phyloP scores from a whole-genome alignment of 2,888 invertebrate genomes.

The Cephonodes hylas region DNA sequence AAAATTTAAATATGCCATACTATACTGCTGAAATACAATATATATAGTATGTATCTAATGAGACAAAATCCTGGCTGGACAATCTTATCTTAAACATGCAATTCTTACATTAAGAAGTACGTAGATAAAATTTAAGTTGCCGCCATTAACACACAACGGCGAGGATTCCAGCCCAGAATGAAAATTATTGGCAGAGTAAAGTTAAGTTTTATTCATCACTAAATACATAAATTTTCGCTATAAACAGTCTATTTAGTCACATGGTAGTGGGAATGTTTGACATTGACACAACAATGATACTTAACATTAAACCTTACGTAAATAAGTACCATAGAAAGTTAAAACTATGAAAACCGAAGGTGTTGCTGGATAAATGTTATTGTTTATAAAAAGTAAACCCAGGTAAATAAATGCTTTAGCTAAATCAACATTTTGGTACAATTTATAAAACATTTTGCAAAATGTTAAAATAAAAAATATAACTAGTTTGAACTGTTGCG shows the following conservation, averaged over 20 bases:
- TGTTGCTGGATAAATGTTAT: neutral
- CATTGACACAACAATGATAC: constrained; percentile 9
- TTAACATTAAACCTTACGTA: constrained; percentile 5
- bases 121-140: neutral
- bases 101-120: neutral
- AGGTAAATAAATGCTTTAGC: neutral
- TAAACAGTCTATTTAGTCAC: constrained; percentile 17
- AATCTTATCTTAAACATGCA: neutral
- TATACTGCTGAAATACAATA: neutral
- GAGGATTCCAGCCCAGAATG: neutral
- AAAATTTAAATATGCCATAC: neutral
- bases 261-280: constrained; percentile 16
- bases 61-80: neutral
- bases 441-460: neutral
- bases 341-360: neutral
- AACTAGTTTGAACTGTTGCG: neutral
- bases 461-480: neutral
- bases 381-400: neutral
- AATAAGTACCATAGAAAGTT: constrained; percentile 5
- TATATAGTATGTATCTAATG: neutral
- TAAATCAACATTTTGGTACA: neutral
- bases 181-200: neutral
- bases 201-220: neutral
- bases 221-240: constrained; percentile 1
- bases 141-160: neutral